Base-by-base conservation (phyloP, 2,113 vertebrate genomes). In the Collichthys lucidus region DNA sequence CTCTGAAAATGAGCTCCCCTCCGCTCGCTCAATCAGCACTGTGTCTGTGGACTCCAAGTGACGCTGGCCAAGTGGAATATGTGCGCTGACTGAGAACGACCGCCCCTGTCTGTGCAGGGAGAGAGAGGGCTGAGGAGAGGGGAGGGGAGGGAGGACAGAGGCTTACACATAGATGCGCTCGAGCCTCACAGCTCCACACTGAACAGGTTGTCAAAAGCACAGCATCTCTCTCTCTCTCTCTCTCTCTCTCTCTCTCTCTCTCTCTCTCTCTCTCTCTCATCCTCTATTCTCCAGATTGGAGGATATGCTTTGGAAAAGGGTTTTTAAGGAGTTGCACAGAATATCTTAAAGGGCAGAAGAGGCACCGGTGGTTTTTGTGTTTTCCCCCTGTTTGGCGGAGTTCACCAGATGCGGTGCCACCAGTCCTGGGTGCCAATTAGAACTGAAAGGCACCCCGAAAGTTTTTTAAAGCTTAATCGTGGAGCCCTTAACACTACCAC, bases 71-170 rank as follows among this genome's bases (percentile, higher is more conserved):
- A 92, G 88, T 84, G 77, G 83, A 89, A 92, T 82, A 88, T 91
- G 95, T 92, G 94, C 90, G 90, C 92, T 86, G 93, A 95, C 93
- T 94, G 93, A 93, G 93, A 94, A 94, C 92, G 92, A 94, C 89
- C 91, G 93, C 91, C 92, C 91, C 87, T 92, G 90, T 90, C 87
- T 93, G 84, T 77, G 86, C n/a, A 67, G 57, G 71, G 79, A 74
- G 88, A 83, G 72, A 55, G 56, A 77, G 57, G 49, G 66, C 40
- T 55, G 49, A 70, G 24, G 49, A 16, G 66, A 16, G 65, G 47
- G 26, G 6, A 22, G 79, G 52, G 63, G 78, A 70, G 79, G 65
- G 82, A 70, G 84, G 86, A 75, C 88, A 86, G 85, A 92, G 81
- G 82, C 85, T 86, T 65, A 79, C 53, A 86, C 84, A 90, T 69